phyloP scores from a whole-genome alignment of 1,140 invertebrate species.

The Venturia canescens region DNA sequence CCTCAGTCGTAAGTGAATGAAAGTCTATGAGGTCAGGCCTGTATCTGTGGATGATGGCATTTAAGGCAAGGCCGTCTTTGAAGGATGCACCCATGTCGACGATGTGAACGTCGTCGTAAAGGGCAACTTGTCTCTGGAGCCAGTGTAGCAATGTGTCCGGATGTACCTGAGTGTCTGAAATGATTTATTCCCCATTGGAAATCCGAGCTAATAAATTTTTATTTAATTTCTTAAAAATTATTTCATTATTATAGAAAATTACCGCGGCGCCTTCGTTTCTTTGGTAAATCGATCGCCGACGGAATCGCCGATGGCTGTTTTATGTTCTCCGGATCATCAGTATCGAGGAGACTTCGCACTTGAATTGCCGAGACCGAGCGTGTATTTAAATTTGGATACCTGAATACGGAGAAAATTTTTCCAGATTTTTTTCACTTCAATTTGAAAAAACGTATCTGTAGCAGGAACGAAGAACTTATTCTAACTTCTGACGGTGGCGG shows the following conservation, averaged over 20 bases:
- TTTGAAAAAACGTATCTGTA: too few species aligned
- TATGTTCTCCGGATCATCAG: conserved; percentile 80
- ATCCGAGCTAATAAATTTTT: too few species aligned
- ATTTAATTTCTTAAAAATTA: background rate
- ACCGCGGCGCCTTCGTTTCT: conserved; percentile 81
- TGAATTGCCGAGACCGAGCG: conserved; percentile 81
- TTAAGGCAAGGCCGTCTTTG: conserved; percentile 86
- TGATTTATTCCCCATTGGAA: background rate
- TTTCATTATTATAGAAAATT: background rate
- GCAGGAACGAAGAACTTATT: too few species aligned
- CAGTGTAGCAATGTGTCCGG: conserved; percentile 86
- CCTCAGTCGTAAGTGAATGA: conserved; percentile 81
- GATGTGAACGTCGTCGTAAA: conserved; percentile 82
- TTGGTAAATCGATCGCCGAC: conserved; percentile 76
- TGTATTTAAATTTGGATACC: conserved; percentile 78
- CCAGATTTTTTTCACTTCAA: too few species aligned
- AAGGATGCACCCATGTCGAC: conserved; percentile 85
- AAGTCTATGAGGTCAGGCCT: conserved; percentile 92
- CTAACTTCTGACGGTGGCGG: too few species aligned
- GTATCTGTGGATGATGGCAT: conserved; percentile 91
- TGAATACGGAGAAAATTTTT: conserved; percentile 64
- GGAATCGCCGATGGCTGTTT: conserved; percentile 78
- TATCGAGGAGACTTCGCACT: conserved; percentile 79
- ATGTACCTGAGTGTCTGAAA: conserved; percentile 81
- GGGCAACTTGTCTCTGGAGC: conserved; percentile 85